Evolutionary conservation across 2,888 invertebrate genomes (phyloP), one percentile per base, ranked within the genome.

Genomic region (Parnassius mnemosyne): DNA sequence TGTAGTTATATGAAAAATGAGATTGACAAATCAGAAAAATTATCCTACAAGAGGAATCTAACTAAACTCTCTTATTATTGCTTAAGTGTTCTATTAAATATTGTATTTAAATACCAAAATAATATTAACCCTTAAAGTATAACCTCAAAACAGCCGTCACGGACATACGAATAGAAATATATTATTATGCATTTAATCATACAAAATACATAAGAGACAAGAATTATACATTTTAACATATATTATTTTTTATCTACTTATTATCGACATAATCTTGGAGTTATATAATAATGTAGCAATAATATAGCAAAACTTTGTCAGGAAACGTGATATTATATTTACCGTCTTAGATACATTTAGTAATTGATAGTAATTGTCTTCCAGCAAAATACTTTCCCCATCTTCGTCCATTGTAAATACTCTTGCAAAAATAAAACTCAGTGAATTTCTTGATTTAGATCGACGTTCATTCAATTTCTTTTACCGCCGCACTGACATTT

Each of bases 361-460:
- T 84, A 97, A 95, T 66, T 96, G 95, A 83, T 98, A 98, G 86
- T 95, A 97, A 88, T 97, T 96, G 77, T 97, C 97, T 86, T 96
- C 96, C 64, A 94, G 84, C 65, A 93, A 81, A 81, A 92, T 92
- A 75, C 93, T 94, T 70, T 95, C 95, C 54, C 93, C 93, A 77
- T 95, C 95, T 76, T 93, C 92, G 79, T 94, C 94, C 94, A 95
- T 94, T 79, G 75, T 81, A 70, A 65, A 68, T 57, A 67, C 67
- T 69, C 57, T 67, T 71, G 66, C 68, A 71, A 71, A 69, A 67
- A 66, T 69, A 69, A 34, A 34, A 67, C 61, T 63, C 62, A 60
- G 50, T 63, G 58, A 51, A 54, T 67, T 65, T 63, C 57, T 65
- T 66, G 65, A 61, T 60, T 56, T 49, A 53, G 53, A 43, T 68